Evolutionary conservation across 2,888 invertebrate genomes (phyloP).

Genomic region (Eupithecia exiguata): DNA sequence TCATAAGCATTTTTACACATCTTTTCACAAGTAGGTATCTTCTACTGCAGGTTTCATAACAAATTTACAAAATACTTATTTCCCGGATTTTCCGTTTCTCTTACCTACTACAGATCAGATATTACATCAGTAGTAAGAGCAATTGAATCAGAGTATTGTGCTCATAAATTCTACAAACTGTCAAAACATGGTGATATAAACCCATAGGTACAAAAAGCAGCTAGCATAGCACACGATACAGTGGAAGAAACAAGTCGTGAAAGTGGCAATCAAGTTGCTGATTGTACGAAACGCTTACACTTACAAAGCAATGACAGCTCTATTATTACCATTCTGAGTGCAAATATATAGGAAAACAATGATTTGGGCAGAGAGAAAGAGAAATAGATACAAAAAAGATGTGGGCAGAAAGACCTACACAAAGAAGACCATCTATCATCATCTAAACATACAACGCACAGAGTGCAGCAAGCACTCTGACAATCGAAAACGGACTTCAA

Average conservation of each 20-base stretch:
- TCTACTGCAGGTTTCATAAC: conserved; percentile 23
- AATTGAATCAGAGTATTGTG: conserved; percentile 69
- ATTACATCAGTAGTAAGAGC: conserved; percentile 40
- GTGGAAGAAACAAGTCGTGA: conserved; percentile 83
- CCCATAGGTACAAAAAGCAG: conserved; percentile 84
- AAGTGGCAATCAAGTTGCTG: conserved; percentile 81
- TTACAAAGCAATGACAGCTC: conserved; percentile 84
- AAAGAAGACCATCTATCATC: conserved; percentile 49
- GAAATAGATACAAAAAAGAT: conserved; percentile 58
- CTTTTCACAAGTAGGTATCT: conserved; percentile 45
- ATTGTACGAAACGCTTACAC: conserved; percentile 82
- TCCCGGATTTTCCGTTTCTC: neutral
- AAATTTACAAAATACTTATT: conserved; percentile 10
- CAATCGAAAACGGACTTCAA: conserved; percentile 56
- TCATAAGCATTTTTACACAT: conserved; percentile 42
- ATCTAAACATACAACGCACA: conserved; percentile 57
- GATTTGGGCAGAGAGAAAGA: conserved; percentile 77
- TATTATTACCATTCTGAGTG: conserved; percentile 83
- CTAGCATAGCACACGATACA: conserved; percentile 83
- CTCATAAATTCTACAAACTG: conserved; percentile 73
- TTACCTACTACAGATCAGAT: conserved; percentile 17
- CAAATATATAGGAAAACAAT: conserved; percentile 70
- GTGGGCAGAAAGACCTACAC: conserved; percentile 73
- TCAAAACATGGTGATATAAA: conserved; percentile 76
- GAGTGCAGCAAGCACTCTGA: conserved; percentile 61